These are phyloP conservation scores for Vombatus ursinus DNA, from an alignment of 2,113 vertebrate species.

Conservation along the genomic window DNA sequence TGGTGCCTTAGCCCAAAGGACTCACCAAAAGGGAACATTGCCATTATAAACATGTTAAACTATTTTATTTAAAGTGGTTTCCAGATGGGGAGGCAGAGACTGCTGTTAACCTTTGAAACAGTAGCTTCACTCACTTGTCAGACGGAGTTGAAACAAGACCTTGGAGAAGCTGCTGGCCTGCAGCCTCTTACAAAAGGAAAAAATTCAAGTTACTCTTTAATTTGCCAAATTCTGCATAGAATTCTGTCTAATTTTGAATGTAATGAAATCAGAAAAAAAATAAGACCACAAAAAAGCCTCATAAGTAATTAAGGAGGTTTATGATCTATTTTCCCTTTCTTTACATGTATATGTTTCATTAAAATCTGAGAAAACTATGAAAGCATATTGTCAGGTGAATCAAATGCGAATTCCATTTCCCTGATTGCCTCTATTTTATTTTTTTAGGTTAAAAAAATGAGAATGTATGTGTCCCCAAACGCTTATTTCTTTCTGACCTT, in stretches of 20 bases:
- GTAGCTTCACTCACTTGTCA: neutral
- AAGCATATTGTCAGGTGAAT: neutral
- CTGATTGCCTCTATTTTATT: conserved; percentile 5
- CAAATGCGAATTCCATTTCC: neutral
- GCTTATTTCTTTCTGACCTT: conserved; percentile 6
- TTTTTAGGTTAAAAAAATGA: conserved; percentile 25
- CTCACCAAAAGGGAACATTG: conserved; percentile 17
- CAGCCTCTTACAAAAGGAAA: neutral
- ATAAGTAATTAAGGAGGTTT: conserved; percentile 13
- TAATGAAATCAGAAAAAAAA: conserved; percentile 23
- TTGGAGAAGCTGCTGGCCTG: conserved; percentile 35
- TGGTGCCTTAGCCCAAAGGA: neutral
- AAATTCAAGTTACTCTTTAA: conserved; percentile 14
- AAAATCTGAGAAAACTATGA: conserved; percentile 10
- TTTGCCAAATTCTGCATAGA: conserved; percentile 26
- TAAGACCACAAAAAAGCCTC: conserved; percentile 30
- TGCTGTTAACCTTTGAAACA: neutral
- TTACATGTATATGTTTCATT: neutral
- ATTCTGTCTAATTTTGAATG: conserved; percentile 3
- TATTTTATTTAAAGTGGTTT: conserved; percentile 34
- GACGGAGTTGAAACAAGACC: conserved; percentile 35
- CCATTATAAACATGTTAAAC: neutral
- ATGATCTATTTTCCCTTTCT: neutral
- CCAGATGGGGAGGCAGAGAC: conserved; percentile 37
- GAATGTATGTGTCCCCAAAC: conserved; percentile 31